phyloP scores from a whole-genome alignment of 2,113 vertebrate genomes.

The Columbina picui region DNA sequence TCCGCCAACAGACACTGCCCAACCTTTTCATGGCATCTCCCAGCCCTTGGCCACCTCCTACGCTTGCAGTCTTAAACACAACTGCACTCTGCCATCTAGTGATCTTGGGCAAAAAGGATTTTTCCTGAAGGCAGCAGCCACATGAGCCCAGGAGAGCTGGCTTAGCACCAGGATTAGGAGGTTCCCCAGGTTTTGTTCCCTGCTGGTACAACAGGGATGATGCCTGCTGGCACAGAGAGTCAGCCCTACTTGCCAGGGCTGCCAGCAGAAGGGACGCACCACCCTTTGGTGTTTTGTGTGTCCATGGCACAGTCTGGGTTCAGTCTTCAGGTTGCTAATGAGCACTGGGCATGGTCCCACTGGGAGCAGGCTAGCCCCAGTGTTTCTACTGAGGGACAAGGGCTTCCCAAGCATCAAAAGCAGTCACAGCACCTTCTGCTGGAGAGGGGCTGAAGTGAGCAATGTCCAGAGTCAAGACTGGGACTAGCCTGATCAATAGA shows the following conservation, averaged over 20 bases:
- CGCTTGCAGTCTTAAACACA: not conserved
- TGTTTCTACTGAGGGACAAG: not conserved
- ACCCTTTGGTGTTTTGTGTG: not conserved
- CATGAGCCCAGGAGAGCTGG: accelerated
- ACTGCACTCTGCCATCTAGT: slow-evolving; percentile 48
- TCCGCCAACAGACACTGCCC: not conserved
- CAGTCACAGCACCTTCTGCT: not conserved
- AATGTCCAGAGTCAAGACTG: not conserved
- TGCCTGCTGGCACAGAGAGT: not conserved
- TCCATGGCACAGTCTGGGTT: not conserved
- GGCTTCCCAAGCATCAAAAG: not conserved
- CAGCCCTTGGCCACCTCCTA: not conserved
- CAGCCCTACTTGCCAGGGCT: not conserved
- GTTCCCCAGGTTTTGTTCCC: accelerated
- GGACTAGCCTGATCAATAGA: not conserved
- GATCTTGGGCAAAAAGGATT: slow-evolving; percentile 18
- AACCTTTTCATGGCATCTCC: not conserved
- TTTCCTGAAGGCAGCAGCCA: not conserved
- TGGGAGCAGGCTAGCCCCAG: not conserved
- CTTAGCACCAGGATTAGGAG: not conserved
- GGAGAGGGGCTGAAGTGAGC: not conserved
- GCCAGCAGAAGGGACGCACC: not conserved
- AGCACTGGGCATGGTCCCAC: not conserved
- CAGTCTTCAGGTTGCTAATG: not conserved
- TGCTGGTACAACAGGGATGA: not conserved